Conservation (phyloP, 2,888 invertebrate genomes). For the Aleiodes testaceus region DNA sequence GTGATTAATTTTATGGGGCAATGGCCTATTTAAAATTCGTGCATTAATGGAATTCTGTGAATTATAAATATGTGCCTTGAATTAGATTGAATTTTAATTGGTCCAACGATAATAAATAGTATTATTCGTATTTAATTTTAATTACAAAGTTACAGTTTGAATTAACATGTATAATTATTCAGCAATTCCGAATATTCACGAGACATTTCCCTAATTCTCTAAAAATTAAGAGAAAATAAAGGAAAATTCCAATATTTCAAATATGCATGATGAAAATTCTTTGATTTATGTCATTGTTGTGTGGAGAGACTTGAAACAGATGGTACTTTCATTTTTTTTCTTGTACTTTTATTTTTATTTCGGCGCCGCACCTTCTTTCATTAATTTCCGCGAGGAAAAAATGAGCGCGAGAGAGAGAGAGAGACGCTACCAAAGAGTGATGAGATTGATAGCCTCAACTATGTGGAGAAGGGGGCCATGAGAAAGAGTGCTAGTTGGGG, state of each 20-base stretch:
- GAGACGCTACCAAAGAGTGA: slow-evolving; percentile 45
- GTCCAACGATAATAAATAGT: too few species aligned
- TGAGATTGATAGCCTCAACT: slow-evolving; percentile 61
- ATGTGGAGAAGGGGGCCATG: slow-evolving; percentile 42
- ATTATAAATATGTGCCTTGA: too few species aligned
- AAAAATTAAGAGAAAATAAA: too few species aligned
- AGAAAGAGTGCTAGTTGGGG: slow-evolving; percentile 54
- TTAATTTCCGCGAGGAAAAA: slow-evolving; percentile 48
- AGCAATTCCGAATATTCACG: too few species aligned
- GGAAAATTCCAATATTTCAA: slow-evolving; percentile 23
- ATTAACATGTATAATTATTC: too few species aligned
- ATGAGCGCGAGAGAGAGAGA: slow-evolving; percentile 1
- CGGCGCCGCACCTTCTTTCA: slow-evolving; percentile 50
- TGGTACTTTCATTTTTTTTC: neutral
- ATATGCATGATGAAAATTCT: slow-evolving; percentile 10
- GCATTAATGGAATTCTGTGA: too few species aligned
- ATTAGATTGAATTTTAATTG: too few species aligned
- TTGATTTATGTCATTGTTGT: slow-evolving; percentile 29
- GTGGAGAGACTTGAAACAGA: neutral
- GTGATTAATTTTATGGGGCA: too few species aligned
- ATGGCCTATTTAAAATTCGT: too few species aligned
- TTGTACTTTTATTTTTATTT: slow-evolving; percentile 30
- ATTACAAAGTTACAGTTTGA: too few species aligned
- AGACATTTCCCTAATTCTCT: too few species aligned
- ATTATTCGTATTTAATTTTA: too few species aligned